Percentiles rank a stretch among this genome's conserved stretches.
phyloP scores from a whole-genome alignment of 1,140 invertebrate species.

The Hydropsyche tenuis region DNA sequence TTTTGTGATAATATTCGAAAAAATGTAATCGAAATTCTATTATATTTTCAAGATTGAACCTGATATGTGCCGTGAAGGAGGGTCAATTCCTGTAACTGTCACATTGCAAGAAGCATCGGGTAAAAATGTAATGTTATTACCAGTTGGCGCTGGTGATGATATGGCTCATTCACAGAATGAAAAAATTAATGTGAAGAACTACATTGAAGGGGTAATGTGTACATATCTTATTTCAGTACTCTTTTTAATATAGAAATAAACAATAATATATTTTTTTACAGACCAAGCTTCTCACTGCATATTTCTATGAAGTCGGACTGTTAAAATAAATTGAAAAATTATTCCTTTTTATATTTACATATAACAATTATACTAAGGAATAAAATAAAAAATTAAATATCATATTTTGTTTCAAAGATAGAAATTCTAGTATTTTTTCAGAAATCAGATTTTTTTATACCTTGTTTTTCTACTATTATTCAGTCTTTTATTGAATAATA shows the following conservation, averaged over 20 bases:
- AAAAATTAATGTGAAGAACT: conserved; percentile 91
- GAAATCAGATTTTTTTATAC: too few species aligned
- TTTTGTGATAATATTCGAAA: neutral
- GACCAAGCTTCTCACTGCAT: conserved; percentile 87
- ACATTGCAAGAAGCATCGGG: conserved; percentile 89
- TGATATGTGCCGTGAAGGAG: conserved; percentile 94
- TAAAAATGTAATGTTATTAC: conserved; percentile 91
- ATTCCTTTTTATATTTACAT: neutral
- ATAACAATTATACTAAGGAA: neutral
- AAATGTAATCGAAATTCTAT: neutral
- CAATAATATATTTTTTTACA: conserved; percentile 56
- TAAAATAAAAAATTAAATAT: too few species aligned
- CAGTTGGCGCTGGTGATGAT: conserved; percentile 91
- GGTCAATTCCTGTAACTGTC: conserved; percentile 94
- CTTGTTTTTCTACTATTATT: too few species aligned
- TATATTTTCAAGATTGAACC: conserved; percentile 69
- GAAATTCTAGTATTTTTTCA: too few species aligned
- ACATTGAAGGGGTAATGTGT: conserved; percentile 94
- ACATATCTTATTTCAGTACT: too few species aligned
- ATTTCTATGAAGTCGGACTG: conserved; percentile 79
- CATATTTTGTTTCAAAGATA: too few species aligned
- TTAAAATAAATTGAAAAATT: conserved; percentile 52
- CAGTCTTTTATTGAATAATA: too few species aligned
- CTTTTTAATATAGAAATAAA: conserved; percentile 2
- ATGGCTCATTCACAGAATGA: conserved; percentile 99